phyloP scores from a whole-genome alignment of 2,888 invertebrate genomes.

The Pomacea canaliculata region DNA sequence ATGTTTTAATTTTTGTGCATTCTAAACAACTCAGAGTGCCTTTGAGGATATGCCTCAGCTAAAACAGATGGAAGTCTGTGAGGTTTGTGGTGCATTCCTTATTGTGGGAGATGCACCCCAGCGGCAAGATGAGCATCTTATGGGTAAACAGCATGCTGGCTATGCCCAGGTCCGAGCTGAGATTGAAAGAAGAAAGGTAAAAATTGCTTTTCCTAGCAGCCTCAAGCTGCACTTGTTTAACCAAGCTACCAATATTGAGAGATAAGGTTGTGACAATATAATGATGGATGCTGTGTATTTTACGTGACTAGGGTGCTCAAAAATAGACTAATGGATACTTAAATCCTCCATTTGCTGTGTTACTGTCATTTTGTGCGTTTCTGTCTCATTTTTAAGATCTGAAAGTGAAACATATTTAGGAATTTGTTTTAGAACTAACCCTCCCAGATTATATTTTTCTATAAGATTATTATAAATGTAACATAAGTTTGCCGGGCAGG shows the following conservation, averaged over 20 bases:
- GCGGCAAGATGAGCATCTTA: conserved; percentile 96
- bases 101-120: conserved; percentile 99
- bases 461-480: too few species aligned
- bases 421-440: too few species aligned
- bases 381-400: too few species aligned
- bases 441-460: too few species aligned
- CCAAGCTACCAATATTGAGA: not conserved
- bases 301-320: too few species aligned
- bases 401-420: too few species aligned
- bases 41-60: conserved; percentile 44
- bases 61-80: conserved; percentile 99
- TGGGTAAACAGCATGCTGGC: conserved; percentile 98
- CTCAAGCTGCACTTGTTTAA: not conserved
- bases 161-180: conserved; percentile 76
- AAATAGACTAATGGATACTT: too few species aligned
- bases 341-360: too few species aligned
- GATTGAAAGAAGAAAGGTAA: conserved; percentile 59
- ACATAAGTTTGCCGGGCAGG: too few species aligned
- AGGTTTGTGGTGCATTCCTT: conserved; percentile 98
- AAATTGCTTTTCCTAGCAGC: conserved; percentile 6
- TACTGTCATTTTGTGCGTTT: too few species aligned
- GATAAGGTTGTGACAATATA: not conserved
- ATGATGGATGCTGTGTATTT: too few species aligned
- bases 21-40: conserved; percentile 9
- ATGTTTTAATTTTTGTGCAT: too few species aligned